Evolutionary conservation across 2,888 invertebrate genomes (phyloP), one percentile per base, ranked within the genome.

Genomic region (Cynaeus angustus): DNA sequence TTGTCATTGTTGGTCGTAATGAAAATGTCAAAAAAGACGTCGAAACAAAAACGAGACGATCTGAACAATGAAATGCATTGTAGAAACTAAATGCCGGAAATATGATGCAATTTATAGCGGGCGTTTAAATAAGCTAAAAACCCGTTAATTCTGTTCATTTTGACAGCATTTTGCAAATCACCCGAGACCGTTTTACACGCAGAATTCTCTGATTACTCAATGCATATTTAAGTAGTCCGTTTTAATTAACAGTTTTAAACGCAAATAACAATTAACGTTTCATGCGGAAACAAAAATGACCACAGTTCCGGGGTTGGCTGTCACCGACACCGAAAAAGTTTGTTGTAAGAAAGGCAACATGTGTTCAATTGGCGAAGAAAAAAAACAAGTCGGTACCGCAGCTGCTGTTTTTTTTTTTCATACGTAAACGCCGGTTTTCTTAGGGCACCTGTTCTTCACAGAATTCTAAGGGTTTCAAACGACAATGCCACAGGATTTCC

Each of bases 81-180:
- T 58, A 30, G 12, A 48, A 21, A 9, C 41, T 64, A 65, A 69
- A 69, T 28, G 12, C 69, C 69, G 69, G 65, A 65, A 69, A 52
- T 38, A 41, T 14, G 58, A 50, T 69, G 59, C 69, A 66, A 69
- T 69, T 69, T 65, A 69, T 50, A 50, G 55, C 26, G 46, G 66
- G 21, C 70, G 55, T 66, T 70, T 70, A 70, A 68, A 68, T 62
- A 68, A 68, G 62, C 68, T 55, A 53, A 53, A 68, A 68, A 38
- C 52, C 46, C 62, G 59, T 67, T 67, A 67, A 67, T 67, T 59
- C 52, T 50, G 28, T 33, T 52, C 58, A 50, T 67, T 65, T 67
- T 66, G 66, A 66, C 66, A 46, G 41, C 59, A 55, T 66, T 66
- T 66, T 66, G 66, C 61, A 52, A 56, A 66, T 66, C 66, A 50